Conservation (phyloP, 1,140 invertebrate genomes). For the Sinonovacula constricta region DNA sequence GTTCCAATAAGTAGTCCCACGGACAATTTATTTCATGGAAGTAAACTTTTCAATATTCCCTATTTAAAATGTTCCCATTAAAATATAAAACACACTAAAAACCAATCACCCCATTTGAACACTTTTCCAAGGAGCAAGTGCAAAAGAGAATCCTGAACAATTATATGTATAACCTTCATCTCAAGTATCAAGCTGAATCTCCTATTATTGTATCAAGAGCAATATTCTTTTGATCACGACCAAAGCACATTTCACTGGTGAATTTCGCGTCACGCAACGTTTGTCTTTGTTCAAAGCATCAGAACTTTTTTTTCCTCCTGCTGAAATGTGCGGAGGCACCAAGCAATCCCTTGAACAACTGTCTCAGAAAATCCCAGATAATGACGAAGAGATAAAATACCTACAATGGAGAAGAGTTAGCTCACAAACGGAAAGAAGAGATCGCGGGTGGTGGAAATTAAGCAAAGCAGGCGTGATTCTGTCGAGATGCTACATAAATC, state of each 20-base stretch:
- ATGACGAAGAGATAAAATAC: slow-evolving; percentile 23
- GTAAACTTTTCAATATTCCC: too few relatives aligned
- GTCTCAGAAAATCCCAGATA: background rate
- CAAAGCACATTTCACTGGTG: background rate
- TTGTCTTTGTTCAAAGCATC: slow-evolving; percentile 26
- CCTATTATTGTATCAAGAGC: background rate
- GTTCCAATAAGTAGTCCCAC: too few relatives aligned
- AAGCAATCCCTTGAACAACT: background rate
- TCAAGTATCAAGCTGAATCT: slow-evolving; percentile 2
- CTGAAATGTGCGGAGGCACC: background rate
- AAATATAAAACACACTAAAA: too few relatives aligned
- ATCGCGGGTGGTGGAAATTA: background rate
- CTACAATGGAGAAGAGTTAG: slow-evolving; percentile 39
- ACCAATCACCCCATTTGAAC: too few relatives aligned
- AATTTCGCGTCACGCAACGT: slow-evolving; percentile 12
- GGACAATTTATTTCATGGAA: too few relatives aligned
- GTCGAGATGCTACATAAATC: background rate
- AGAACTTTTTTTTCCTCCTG: slow-evolving; percentile 15
- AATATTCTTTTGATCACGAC: background rate
- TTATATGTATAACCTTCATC: slow-evolving; percentile 4
- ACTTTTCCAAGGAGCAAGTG: too few relatives aligned
- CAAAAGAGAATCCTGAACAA: background rate
- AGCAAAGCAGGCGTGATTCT: background rate
- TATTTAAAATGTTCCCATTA: too few relatives aligned
- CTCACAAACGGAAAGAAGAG: slow-evolving; percentile 17